Conservation (phyloP, 2,888 invertebrate genomes). For the Laspeyria flexula region DNA sequence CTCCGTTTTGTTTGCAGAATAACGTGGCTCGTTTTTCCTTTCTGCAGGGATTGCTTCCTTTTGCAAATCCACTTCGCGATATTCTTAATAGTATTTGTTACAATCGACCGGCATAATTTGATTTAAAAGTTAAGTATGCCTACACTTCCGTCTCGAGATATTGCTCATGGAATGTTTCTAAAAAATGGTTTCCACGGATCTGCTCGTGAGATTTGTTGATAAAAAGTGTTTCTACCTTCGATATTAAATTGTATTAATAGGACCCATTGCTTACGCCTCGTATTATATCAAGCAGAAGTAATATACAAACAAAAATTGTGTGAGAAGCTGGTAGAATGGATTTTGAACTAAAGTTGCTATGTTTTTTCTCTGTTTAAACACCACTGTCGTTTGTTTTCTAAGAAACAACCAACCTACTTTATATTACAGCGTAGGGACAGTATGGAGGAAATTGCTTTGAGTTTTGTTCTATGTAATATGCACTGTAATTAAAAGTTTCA, state of each 20-base stretch:
- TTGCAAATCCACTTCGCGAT: constrained; percentile 46
- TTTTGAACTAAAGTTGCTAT: no score
- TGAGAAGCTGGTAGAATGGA: no score
- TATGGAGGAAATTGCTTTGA: neutral
- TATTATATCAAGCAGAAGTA: no score
- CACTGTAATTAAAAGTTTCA: neutral
- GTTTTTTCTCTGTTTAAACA: no score
- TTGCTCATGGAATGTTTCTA: neutral
- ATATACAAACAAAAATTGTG: no score
- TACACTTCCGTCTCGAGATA: constrained; percentile 11
- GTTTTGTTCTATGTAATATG: neutral
- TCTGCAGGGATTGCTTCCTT: constrained; percentile 54
- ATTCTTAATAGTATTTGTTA: constrained; percentile 52
- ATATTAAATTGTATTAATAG: no score
- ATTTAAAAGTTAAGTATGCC: constrained; percentile 26
- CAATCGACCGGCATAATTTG: constrained; percentile 50
- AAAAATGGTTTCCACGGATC: neutral
- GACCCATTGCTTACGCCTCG: no score
- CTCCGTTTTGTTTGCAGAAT: constrained; percentile 64
- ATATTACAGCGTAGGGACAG: neutral
- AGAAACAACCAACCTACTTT: no score
- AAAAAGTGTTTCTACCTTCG: no score
- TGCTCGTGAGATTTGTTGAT: no score
- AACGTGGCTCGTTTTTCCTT: constrained; percentile 56
- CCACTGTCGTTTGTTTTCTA: neutral